phyloP scores from a whole-genome alignment of 2,113 vertebrate genomes.

The Spermophilus dauricus region DNA sequence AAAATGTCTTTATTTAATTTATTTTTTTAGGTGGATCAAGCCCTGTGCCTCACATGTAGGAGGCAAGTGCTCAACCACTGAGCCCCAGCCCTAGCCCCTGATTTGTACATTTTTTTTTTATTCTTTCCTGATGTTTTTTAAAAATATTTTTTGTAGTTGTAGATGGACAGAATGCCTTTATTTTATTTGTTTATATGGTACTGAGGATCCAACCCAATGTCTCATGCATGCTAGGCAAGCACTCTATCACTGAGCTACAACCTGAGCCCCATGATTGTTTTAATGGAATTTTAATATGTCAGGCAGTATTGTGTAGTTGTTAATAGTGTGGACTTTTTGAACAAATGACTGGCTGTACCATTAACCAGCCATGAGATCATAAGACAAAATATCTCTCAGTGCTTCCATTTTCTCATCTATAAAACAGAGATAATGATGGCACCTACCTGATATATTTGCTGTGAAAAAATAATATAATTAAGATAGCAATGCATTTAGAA shows the following conservation, averaged over 20 bases:
- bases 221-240: too few relatives aligned
- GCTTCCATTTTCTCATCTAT: slow-evolving; percentile 28
- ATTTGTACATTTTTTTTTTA: background rate
- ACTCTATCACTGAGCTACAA: too few relatives aligned
- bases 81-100: too few relatives aligned
- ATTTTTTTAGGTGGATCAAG: too few relatives aligned
- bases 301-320: background rate
- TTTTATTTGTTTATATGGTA: too few relatives aligned
- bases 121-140: background rate
- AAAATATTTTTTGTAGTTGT: too few relatives aligned
- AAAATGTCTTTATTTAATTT: too few relatives aligned
- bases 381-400: background rate
- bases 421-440: background rate
- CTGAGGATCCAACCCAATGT: too few relatives aligned
- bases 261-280: background rate
- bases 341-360: background rate
- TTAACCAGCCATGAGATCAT: background rate
- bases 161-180: too few relatives aligned
- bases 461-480: slow-evolving; percentile 19
- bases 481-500: background rate
- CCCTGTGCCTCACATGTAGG: too few relatives aligned
- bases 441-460: background rate
- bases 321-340: too few relatives aligned
- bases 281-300: background rate
- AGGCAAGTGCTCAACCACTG: too few relatives aligned